Evolutionary conservation across 2,113 vertebrate genomes (phyloP), one percentile per base, ranked within the genome.

Genomic region (Rutilus rutilus): DNA sequence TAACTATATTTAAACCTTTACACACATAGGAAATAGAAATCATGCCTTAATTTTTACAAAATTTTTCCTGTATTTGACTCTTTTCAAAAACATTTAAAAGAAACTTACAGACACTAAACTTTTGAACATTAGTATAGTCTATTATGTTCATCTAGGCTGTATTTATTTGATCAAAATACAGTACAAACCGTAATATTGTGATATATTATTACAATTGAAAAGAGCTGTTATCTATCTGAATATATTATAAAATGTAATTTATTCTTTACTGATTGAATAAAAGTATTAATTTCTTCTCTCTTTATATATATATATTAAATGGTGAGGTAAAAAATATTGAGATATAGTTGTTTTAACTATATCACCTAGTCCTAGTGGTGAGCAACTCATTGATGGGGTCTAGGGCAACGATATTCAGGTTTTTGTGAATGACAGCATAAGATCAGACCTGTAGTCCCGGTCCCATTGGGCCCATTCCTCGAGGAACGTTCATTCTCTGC

Each of bases 401-500:
- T 80, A 42, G 39, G 33, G 59, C 10, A 80, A 60, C 7, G 3
- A 14, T 80, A 42, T n/a, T 80, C 3, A 10, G 17, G 2, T 69
- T 52, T 52, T 67, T 2, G 15, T 67, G 10, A 52, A 15, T n/a
- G 23, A n/a, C 4, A 54, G 14, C 11, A 11, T 65, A 25, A 23
- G 57, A 36, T 14, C 87, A 74, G 42, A 90, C 89, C 89, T 90
- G 87, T 77, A 80, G 85, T 80, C 85, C 89, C 1, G 85, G 85
- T 33, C 89, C 89, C 89, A 88, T 87, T 0, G 89, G 74, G 33
- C 82, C 83, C 87, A 90, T 90, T 75, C 89, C 89, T 76, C 89
- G 74, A 12, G 87, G 85, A 9, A 85, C 57, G 15, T 69, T 88
- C 89, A 90, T 88, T 74, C 89, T 88, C 85, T 90, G 89, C 87